Base-by-base conservation (phyloP, 2,888 invertebrate genomes). In the Himalopsyche anomala region DNA sequence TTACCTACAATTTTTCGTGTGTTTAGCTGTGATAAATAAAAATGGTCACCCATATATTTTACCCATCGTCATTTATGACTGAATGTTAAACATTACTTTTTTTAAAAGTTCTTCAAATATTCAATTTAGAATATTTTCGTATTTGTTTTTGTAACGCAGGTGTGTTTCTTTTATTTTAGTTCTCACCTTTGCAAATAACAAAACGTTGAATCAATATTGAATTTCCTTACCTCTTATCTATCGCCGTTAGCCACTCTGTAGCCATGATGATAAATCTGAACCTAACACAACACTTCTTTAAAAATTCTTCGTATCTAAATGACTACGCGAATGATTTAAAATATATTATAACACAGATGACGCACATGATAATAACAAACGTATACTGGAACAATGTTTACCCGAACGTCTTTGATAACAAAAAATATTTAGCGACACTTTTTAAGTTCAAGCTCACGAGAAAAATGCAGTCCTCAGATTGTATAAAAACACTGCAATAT, bases 171-270 rank as follows among this genome's bases (percentile, higher is more conserved):
- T 74, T 74, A 74, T 15, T 74, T 74, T 15, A 36, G 74, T 36
- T 28, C 9, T 62, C 62, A 62, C 28, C 74, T 36, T 28, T 36
- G 15, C 28, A 74, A 36, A 74, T 12, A 74, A 74, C 4, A 74
- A 74, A 74, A 38, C 11, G 38, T 74, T 74, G 28, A 74, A 74
- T 74, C 74, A 74, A 74, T 74, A 74, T 74, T 74, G 12, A 74
- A 74, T 74, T 74, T 74, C 15, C 90, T 90, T 89, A 93, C 93
- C 93, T 92, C 90, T 93, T 93, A 91, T 93, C 93, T 91, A 93
- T 93, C 82, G 93, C 93, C 87, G 93, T 93, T 90, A 93, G 93
- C 93, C 93, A 93, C 91, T 93, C 93, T 91, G 93, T 93, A 87
- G 93, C 92, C 92, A 92, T 92, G 89, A 62, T 87, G 80, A 82